These are phyloP conservation scores for Erpetoichthys calabaricus DNA, from an alignment of 2,797 vertebrate species.

Conservation along the genomic window DNA sequence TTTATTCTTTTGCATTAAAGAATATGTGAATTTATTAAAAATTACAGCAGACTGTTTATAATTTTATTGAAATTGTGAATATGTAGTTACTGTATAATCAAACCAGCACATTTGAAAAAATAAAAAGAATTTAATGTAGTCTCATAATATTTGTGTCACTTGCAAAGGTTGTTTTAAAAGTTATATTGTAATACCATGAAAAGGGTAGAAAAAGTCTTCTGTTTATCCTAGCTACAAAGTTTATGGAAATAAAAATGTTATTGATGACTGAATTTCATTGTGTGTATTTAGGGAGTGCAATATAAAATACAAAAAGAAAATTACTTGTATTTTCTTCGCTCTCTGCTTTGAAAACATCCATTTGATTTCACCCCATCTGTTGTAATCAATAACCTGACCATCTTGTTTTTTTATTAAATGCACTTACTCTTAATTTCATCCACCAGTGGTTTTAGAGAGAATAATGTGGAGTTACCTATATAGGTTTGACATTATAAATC, in stretches of 20 bases:
- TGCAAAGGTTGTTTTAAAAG: conserved; percentile 30
- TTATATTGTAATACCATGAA: conserved; percentile 36
- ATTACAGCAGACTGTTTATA: no score
- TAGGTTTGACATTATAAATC: conserved; percentile 98
- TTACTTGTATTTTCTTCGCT: conserved; percentile 98
- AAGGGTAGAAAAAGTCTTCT: conserved; percentile 47
- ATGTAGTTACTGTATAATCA: background rate
- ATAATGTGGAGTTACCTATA: conserved; percentile 99
- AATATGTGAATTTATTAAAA: no score
- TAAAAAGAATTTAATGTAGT: conserved; percentile 23
- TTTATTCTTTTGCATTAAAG: no score
- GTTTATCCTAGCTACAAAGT: conserved; percentile 72
- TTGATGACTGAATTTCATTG: conserved; percentile 78
- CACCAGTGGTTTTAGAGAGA: conserved; percentile 99
- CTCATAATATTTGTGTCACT: conserved; percentile 26
- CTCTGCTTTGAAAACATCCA: conserved; percentile 88
- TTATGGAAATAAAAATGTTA: conserved; percentile 77
- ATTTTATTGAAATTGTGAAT: background rate
- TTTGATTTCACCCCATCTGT: conserved; percentile 93
- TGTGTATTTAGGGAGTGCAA: conserved; percentile 60
- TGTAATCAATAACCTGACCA: conserved; percentile 98
- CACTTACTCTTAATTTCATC: conserved; percentile 99
- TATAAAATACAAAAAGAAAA: conserved; percentile 81
- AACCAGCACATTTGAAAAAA: background rate
- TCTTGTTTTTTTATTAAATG: conserved; percentile 99